Evolutionary conservation across 2,113 vertebrate genomes (phyloP).

Genomic region (Pungitius pungitius): DNA sequence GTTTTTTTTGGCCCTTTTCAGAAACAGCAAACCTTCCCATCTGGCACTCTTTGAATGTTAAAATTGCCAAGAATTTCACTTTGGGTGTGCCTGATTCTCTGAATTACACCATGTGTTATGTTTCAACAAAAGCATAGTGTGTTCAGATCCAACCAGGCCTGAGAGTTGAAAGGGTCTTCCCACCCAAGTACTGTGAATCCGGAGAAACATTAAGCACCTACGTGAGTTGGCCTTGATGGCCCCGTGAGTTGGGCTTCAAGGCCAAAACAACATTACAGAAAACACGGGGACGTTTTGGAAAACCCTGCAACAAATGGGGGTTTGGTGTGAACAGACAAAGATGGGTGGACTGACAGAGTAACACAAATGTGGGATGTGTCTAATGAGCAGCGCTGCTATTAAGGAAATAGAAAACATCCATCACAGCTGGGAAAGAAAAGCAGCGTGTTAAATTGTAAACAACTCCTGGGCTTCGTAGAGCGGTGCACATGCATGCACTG

Average conservation of each 20-base stretch:
- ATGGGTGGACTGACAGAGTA: not conserved
- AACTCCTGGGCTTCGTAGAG: slow-evolving; percentile 17
- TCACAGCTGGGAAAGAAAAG: slow-evolving; percentile 14
- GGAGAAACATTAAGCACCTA: not conserved
- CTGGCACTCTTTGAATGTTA: slow-evolving; percentile 32
- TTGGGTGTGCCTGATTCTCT: slow-evolving; percentile 52
- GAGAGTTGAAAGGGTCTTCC: not conserved
- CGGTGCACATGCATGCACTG: slow-evolving; percentile 20
- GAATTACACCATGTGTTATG: slow-evolving; percentile 39
- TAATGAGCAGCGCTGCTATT: not conserved
- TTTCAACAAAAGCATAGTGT: slow-evolving; percentile 20
- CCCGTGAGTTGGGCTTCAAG: not conserved
- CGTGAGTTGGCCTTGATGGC: not conserved
- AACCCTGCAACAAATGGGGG: too few relatives aligned
- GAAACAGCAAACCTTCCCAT: slow-evolving; percentile 39
- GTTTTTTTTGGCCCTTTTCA: too few relatives aligned
- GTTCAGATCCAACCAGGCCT: slow-evolving; percentile 2
- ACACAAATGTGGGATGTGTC: not conserved
- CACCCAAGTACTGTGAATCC: not conserved
- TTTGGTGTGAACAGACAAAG: not conserved
- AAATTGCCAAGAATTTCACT: slow-evolving; percentile 47
- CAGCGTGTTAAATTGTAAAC: slow-evolving; percentile 29
- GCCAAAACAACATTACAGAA: not conserved
- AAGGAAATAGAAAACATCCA: slow-evolving; percentile 17
- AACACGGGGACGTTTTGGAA: not conserved